phyloP scores from a whole-genome alignment of 35 echinoderm and acorn worm species.

The Stichopus chloronotus region DNA sequence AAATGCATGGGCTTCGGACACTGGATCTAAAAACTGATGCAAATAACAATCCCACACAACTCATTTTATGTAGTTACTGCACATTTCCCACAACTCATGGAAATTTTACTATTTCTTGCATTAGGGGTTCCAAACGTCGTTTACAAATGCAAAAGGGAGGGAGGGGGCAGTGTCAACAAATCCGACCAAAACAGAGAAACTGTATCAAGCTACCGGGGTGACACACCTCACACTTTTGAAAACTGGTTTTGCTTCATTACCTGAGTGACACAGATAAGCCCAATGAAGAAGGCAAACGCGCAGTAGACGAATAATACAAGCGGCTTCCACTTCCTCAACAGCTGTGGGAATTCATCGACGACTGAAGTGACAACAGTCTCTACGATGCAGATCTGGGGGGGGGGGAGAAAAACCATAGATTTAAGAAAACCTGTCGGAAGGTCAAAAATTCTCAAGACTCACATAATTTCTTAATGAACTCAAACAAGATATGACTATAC shows the following conservation, averaged over 20 bases:
- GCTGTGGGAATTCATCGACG: constrained; percentile 80
- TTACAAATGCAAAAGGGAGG: too few species aligned
- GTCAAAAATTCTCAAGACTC: background rate
- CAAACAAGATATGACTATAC: background rate
- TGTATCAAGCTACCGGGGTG: too few species aligned
- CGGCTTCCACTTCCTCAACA: constrained; percentile 68
- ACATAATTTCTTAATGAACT: background rate
- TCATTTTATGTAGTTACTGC: too few species aligned
- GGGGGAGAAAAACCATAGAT: background rate
- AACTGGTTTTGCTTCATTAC: constrained; percentile 34
- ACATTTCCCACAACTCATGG: too few species aligned
- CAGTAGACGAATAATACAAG: constrained; percentile 67
- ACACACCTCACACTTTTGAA: too few species aligned
- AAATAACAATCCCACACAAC: too few species aligned
- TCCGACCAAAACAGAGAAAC: too few species aligned
- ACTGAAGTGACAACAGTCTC: constrained; percentile 89
- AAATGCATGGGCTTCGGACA: too few species aligned
- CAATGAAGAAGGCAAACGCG: constrained; percentile 69
- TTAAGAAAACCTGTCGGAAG: background rate
- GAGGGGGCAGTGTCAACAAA: too few species aligned
- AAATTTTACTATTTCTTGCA: too few species aligned
- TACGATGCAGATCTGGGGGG: constrained; percentile 84
- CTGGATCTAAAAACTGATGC: too few species aligned
- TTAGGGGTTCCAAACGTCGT: too few species aligned
- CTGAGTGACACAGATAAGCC: constrained; percentile 85